Evolutionary conservation across 2,113 vertebrate genomes (phyloP), one percentile per base, ranked within the genome.

Genomic region (Setophaga coronata): DNA sequence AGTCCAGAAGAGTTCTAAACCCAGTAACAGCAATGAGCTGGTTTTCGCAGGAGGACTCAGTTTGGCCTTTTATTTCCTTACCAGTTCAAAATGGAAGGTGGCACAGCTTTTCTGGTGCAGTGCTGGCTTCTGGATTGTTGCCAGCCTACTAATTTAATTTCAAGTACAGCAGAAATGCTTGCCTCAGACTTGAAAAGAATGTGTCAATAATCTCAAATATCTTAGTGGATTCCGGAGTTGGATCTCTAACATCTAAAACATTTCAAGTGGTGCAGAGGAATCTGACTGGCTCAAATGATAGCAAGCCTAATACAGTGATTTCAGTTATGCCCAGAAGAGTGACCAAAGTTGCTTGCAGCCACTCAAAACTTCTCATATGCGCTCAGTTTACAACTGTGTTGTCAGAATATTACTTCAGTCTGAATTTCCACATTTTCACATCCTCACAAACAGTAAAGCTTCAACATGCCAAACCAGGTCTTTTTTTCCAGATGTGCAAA

Each of bases 241-340:
- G 65, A 85, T 93, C 73, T 95, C 11, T 74, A 83, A 70, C 23
- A 47, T 76, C 54, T 88, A 54, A n/a, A 70, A 54, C 12, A 50
- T 73, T 69, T 71, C 20, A 10, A 80, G 47, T 16, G 36, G n/a
- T 71, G 43, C 29, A 78, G 48, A 86, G 72, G 54, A 93, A 90
- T 89, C 70, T 45, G 71, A 57, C 58, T 92, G 50, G 82, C 82
- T 94, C 81, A 95, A 65, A 85, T 58, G 50, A 80, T 87, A 95
- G 69, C 87, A 81, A 94, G 80, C 67, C 62, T 90, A 97, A 83
- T 58, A 64, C 65, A 92, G 72, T 80, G 36, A 79, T 61, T 96
- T 61, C 28, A 16, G 13, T 69, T 65, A 31, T 38, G 23, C 31
- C 54, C 62, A 72, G 50, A 80, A 69, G 61, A 77, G 18, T 65